These are phyloP conservation scores for Alaudala cheleensis DNA, from an alignment of 2,113 vertebrate genomes.

Conservation along the genomic window DNA sequence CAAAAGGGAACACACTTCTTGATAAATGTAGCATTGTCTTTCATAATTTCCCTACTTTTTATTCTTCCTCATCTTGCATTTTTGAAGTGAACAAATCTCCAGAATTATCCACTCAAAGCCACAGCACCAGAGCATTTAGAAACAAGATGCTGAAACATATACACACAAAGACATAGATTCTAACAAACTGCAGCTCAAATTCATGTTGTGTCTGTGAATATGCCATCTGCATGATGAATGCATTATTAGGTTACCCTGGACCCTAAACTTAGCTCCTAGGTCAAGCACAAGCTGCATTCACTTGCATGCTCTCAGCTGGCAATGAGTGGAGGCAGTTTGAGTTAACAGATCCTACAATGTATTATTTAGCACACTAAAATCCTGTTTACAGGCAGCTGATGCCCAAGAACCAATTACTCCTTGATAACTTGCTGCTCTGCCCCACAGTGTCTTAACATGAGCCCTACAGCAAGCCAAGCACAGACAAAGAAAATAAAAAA, in stretches of 20 bases:
- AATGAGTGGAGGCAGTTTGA: background rate
- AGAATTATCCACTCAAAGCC: background rate
- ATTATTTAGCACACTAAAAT: background rate
- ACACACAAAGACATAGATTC: background rate
- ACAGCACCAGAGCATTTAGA: background rate
- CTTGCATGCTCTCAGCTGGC: background rate
- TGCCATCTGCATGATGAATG: background rate
- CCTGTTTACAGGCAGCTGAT: background rate
- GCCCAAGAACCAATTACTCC: background rate
- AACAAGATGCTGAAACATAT: background rate
- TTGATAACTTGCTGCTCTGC: background rate
- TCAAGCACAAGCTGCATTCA: background rate
- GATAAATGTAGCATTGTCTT: background rate
- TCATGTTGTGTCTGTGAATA: background rate
- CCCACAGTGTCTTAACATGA: accelerated
- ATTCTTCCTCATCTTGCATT: background rate
- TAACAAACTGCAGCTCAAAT: background rate
- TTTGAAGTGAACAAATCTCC: background rate
- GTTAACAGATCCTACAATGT: background rate
- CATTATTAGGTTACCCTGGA: background rate
- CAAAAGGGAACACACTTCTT: background rate
- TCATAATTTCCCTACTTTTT: background rate
- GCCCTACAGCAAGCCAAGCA: background rate
- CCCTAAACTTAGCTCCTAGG: background rate
- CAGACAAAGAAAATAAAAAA: background rate